Evolutionary conservation across 2,797 vertebrate species (phyloP), one percentile per base, ranked within the genome.

Genomic region (Notolabrus celidotus): DNA sequence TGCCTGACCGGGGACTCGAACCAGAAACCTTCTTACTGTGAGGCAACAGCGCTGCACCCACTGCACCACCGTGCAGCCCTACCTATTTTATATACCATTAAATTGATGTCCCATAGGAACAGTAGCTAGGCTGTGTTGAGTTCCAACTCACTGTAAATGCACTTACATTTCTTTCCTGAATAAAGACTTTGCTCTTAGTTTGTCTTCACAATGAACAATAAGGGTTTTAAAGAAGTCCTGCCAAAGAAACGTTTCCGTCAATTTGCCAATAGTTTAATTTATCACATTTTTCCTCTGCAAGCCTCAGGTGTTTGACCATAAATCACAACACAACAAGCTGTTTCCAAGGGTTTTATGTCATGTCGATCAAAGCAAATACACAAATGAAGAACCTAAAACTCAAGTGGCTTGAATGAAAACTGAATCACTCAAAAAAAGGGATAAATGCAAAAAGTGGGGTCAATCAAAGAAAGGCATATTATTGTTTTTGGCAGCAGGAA

Each of bases 401-500:
- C n/a, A n/a, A n/a, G n/a, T n/a, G n/a, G n/a, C 10, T 19, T 60
- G 27, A 53, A 33, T 2, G 10, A 27, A 3, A 36, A 11, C 16
- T 25, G 7, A 67, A 15, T 31, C 25, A 17, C 2, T 10, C 42
- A 23, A 1, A 38, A 7, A 19, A 41, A 42, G 36, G 17, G 7
- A 57, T 54, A 10, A 36, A 55, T 47, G 20, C 20, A 25, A 27
- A 46, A 62, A 50, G 42, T 43, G 10, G 1, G 56, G 16, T 42
- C 38, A 42, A 38, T 12, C 31, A 55, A 31, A 42, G 11, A 43
- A 55, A 33, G 41, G 31, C n/a, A 34, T 20, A 7, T 10, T 31
- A 41, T 50, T 29, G 31, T 16, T 49, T 56, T 47, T 22, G 17
- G 41, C 50, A 36, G 45, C 63, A 61, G 52, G 11, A 60, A 69